Evolutionary conservation across 2,797 vertebrate genomes (phyloP).

Genomic region (Cyprinodon diabolis): DNA sequence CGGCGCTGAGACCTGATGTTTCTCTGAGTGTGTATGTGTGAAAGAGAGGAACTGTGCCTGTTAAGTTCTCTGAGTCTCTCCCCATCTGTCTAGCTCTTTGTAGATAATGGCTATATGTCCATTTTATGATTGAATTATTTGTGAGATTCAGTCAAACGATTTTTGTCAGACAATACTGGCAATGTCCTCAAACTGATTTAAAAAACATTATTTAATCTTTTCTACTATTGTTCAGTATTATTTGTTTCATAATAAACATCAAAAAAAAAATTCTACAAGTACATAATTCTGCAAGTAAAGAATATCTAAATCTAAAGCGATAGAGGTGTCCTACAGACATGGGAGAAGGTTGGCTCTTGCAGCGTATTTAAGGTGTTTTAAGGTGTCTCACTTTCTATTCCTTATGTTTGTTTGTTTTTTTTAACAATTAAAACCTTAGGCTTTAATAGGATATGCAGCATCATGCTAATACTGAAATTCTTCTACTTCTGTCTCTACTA

Average conservation of each 20-base stretch:
- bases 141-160: constrained; percentile 41
- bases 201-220: constrained; percentile 41
- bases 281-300: not conserved
- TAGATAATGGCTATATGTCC: constrained; percentile 65
- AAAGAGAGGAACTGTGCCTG: constrained; percentile 30
- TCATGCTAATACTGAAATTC: constrained; percentile 63
- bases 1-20: constrained; percentile 69
- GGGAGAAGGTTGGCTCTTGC: constrained; percentile 11
- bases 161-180: constrained; percentile 44
- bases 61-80: constrained; percentile 42
- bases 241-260: not conserved
- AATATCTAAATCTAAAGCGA: constrained; percentile 14
- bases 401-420: not conserved
- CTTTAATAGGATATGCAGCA: constrained; percentile 54
- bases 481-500: constrained; percentile 56
- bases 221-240: constrained; percentile 26
- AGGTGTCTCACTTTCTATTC: constrained; percentile 27
- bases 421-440: constrained; percentile 20
- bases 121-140: constrained; percentile 75
- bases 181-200: constrained; percentile 47
- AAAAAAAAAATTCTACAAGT: constrained; percentile 11
- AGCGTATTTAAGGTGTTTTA: constrained; percentile 25
- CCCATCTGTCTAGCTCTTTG: constrained; percentile 43
- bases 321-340: not conserved
- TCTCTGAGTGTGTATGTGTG: constrained; percentile 41